Evolutionary conservation across 2,797 vertebrate genomes (phyloP).

Genomic region (Todus mexicanus): DNA sequence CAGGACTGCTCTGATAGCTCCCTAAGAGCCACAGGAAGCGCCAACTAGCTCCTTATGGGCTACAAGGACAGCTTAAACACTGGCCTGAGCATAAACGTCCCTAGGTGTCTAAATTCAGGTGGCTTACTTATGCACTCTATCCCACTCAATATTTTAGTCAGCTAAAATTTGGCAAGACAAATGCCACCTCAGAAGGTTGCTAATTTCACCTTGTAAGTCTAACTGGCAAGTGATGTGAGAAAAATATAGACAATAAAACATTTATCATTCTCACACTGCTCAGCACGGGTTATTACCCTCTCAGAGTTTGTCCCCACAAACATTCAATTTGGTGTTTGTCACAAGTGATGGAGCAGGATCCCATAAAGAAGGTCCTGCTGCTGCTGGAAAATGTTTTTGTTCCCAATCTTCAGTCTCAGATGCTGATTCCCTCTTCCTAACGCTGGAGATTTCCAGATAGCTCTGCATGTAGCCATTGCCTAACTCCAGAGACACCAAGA

Average conservation of each 20-base stretch:
- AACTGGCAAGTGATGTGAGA: constrained; percentile 44
- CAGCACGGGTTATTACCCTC: constrained; percentile 39
- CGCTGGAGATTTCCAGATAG: not conserved
- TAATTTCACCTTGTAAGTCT: constrained; percentile 55
- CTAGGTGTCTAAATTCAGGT: not conserved
- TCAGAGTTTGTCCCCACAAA: constrained; percentile 41
- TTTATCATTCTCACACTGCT: constrained; percentile 28
- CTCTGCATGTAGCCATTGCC: not conserved
- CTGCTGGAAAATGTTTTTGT: not conserved
- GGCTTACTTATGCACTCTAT: not conserved
- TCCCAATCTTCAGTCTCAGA: not conserved
- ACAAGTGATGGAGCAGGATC: constrained; percentile 36
- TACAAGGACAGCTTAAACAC: not conserved
- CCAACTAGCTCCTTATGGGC: not conserved
- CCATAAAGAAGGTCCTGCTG: constrained; percentile 10
- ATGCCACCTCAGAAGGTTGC: not conserved
- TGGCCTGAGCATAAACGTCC: not conserved
- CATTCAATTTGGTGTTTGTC: constrained; percentile 45
- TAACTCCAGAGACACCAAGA: not conserved
- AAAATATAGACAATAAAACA: constrained; percentile 60
- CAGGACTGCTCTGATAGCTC: not conserved
- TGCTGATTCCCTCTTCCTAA: not conserved
- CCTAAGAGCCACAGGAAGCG: not conserved
- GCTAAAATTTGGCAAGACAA: constrained; percentile 21
- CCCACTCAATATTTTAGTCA: not conserved